Evolutionary conservation across 2,797 vertebrate genomes (phyloP).

Genomic region (Thalassophryne amazonica): DNA sequence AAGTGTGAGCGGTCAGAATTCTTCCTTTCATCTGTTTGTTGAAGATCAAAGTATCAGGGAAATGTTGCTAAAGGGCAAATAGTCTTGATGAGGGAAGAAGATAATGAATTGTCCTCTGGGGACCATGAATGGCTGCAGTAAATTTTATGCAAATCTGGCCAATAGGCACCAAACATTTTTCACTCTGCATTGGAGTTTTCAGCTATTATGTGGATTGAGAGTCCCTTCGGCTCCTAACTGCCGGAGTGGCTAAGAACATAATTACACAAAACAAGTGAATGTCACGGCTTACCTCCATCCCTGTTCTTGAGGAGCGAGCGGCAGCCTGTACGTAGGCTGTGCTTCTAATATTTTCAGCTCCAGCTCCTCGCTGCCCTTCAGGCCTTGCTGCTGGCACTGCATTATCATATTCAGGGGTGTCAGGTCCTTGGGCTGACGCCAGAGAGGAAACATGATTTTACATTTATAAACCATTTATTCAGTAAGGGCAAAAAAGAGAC

Average conservation of each 20-base stretch:
- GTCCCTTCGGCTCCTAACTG: background rate
- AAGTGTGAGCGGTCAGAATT: no score
- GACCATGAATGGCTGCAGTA: background rate
- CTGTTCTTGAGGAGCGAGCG: constrained; percentile 12
- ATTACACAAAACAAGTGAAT: background rate
- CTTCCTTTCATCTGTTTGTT: no score
- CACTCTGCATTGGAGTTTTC: no score
- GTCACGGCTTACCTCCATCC: background rate
- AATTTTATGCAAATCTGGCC: background rate
- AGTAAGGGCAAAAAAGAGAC: constrained; percentile 58
- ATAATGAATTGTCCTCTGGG: no score
- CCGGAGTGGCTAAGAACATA: background rate
- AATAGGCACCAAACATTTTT: background rate
- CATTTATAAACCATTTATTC: constrained; percentile 76
- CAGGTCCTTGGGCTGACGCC: constrained; percentile 48
- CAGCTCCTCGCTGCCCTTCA: constrained; percentile 45
- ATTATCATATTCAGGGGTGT: constrained; percentile 31
- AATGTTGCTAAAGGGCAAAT: no score
- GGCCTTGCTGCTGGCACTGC: constrained; percentile 25
- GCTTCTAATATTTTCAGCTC: constrained; percentile 17
- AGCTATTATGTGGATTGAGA: no score
- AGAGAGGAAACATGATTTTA: constrained; percentile 66
- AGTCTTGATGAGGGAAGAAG: no score
- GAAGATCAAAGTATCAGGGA: no score
- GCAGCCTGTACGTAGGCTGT: constrained; percentile 5